Evolutionary conservation across 1,140 invertebrate genomes (phyloP).

Genomic region (Drosophila lowei): DNA sequence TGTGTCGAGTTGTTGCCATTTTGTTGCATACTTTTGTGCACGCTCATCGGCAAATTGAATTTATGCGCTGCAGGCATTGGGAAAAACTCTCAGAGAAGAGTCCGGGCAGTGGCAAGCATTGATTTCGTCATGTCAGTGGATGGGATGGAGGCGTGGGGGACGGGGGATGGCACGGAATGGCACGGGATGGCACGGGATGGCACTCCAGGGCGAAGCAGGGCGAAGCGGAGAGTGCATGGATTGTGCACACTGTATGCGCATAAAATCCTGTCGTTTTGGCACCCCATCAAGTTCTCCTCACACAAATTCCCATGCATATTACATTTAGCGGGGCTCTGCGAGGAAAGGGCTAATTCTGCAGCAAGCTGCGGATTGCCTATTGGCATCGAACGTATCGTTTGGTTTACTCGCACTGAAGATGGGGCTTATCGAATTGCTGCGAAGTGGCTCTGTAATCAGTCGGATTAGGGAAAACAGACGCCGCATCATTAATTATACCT

Average conservation of each 20-base stretch:
- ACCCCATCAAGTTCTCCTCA: conserved; percentile 52
- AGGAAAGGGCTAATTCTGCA: conserved; percentile 28
- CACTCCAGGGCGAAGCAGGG: conserved; percentile 1
- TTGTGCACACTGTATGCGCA: conserved; percentile 59
- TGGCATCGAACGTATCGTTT: not conserved
- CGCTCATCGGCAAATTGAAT: conserved; percentile 75
- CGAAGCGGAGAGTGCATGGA: conserved; percentile 33
- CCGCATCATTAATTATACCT: conserved; percentile 17
- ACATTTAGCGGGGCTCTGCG: conserved; percentile 9
- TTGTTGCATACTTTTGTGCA: conserved; percentile 77
- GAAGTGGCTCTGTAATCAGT: no score
- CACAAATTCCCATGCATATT: conserved; percentile 47
- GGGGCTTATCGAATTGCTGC: no score
- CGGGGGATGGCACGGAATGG: not conserved
- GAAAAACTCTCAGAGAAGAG: conserved; percentile 27
- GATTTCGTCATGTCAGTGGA: conserved; percentile 46
- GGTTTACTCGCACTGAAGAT: no score
- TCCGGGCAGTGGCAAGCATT: conserved; percentile 38
- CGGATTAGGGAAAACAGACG: not conserved
- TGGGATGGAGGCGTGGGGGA: not conserved
- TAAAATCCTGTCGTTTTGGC: conserved; percentile 71
- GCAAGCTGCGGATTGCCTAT: conserved; percentile 21
- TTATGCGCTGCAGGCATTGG: conserved; percentile 67
- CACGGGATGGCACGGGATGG: not conserved
- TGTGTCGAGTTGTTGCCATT: conserved; percentile 56